A percentile compares a stretch with the other conserved stretches of the same genome.
Evolutionary conservation across 2,797 vertebrate genomes (phyloP).

Genomic region (Phoeniculus purpureus): DNA sequence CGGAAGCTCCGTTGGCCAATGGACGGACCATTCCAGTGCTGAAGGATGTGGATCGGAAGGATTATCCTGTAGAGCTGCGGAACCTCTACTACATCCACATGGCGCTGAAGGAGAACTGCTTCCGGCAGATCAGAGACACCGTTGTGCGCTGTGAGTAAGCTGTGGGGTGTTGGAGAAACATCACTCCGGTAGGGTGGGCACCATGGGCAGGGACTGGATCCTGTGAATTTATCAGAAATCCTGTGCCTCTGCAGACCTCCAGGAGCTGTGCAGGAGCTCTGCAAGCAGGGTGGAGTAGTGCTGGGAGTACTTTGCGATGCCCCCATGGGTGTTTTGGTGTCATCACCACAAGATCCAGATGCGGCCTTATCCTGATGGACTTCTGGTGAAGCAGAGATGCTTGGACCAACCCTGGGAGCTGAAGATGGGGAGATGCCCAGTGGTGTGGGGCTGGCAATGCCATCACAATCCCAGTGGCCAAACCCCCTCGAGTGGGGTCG

Average conservation of each 20-base stretch:
- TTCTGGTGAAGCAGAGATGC: neutral
- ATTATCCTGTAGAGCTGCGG: conserved; percentile 84
- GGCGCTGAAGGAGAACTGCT: conserved; percentile 70
- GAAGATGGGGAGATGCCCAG: neutral
- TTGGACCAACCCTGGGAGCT: rapidly evolving
- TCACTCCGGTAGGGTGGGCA: rapidly evolving
- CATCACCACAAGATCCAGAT: rapidly evolving
- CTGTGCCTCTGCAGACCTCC: conserved; percentile 24
- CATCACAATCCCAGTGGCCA: rapidly evolving
- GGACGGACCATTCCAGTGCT: conserved; percentile 86
- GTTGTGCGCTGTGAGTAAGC: conserved; percentile 83
- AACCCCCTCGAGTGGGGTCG: rapidly evolving
- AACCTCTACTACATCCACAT: conserved; percentile 83
- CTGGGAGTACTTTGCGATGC: neutral
- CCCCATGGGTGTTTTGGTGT: rapidly evolving
- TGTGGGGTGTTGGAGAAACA: rapidly evolving
- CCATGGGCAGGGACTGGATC: rapidly evolving
- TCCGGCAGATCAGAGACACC: conserved; percentile 77
- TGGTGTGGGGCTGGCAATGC: rapidly evolving
- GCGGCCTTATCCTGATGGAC: rapidly evolving
- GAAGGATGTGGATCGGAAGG: conserved; percentile 72
- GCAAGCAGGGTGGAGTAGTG: neutral
- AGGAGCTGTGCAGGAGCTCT: conserved; percentile 38
- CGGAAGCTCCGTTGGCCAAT: conserved; percentile 80
- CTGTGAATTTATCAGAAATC: neutral